Conservation (phyloP, 2,113 vertebrate species). For the Nicator chloris region DNA sequence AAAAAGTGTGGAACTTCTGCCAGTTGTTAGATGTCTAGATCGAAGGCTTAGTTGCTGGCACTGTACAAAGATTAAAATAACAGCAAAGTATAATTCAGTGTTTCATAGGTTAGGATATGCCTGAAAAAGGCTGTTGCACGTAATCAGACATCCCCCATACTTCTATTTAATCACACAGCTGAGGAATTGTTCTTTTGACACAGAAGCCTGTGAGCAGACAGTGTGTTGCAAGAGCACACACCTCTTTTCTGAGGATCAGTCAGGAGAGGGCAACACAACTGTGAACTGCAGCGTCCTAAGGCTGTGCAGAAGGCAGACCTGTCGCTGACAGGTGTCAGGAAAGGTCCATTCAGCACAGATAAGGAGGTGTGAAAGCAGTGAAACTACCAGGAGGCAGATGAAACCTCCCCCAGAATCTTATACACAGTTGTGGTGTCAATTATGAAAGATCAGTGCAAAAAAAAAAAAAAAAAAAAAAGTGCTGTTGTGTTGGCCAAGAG, state of each 20-base stretch:
- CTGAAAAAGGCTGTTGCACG: not conserved
- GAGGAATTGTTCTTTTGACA: not conserved
- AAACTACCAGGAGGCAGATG: not conserved
- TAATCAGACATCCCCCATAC: not conserved
- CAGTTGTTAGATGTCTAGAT: not conserved
- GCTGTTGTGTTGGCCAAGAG: not conserved
- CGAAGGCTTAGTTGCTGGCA: not conserved
- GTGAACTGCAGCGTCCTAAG: not conserved
- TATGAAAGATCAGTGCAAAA: not conserved
- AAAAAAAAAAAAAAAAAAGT: not conserved
- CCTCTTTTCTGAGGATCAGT: not conserved
- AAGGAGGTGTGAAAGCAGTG: not conserved
- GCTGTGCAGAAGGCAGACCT: not conserved
- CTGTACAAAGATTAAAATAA: not conserved
- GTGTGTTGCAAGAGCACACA: accelerated
- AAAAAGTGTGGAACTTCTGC: not conserved
- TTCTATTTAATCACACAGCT: not conserved
- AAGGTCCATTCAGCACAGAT: not conserved
- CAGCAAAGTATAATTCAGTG: not conserved
- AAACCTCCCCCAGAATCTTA: not conserved
- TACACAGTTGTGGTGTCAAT: not conserved
- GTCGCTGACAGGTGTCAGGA: not conserved
- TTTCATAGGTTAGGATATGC: not conserved
- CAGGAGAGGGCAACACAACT: not conserved
- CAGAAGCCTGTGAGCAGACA: not conserved